A percentile compares a stretch with the other conserved stretches of the same genome.
phyloP scores from a whole-genome alignment of 1,140 invertebrate species.

The Brachionus sp. region DNA sequence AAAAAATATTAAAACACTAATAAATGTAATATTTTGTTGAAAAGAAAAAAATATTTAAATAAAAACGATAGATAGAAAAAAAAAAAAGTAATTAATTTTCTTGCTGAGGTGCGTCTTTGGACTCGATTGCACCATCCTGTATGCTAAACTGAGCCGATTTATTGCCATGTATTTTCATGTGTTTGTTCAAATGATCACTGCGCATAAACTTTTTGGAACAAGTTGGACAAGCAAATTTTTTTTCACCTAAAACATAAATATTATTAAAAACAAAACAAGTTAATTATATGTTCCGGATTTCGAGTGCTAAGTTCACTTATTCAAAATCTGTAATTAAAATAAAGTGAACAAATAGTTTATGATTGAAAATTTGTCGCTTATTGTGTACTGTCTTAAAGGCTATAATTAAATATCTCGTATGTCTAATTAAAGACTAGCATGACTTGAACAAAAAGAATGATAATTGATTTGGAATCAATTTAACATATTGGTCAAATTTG shows the following conservation, averaged over 20 bases:
- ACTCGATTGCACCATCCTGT: background rate
- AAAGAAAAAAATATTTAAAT: background rate
- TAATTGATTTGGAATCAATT: conserved; percentile 41
- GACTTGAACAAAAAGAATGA: conserved; percentile 15
- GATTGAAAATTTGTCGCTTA: conserved; percentile 4
- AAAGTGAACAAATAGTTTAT: conserved; percentile 11
- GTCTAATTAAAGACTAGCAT: conserved; percentile 38
- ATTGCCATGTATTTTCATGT: conserved; percentile 50
- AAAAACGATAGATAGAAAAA: background rate
- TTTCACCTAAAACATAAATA: conserved; percentile 68
- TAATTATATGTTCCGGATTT: conserved; percentile 15
- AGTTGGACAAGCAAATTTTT: conserved; percentile 81
- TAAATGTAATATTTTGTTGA: background rate
- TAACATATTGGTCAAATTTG: background rate
- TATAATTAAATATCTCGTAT: conserved; percentile 35
- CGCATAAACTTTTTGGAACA: conserved; percentile 89
- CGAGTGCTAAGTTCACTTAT: background rate
- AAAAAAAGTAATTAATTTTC: background rate
- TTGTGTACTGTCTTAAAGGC: background rate
- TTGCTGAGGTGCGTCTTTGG: background rate
- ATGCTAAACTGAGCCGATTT: background rate
- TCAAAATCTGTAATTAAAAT: conserved; percentile 39
- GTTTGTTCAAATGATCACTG: conserved; percentile 63
- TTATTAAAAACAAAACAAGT: background rate
- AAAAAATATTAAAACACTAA: background rate